Base-by-base conservation (phyloP, 1,140 invertebrate species). In the Ridgeia piscesae region DNA sequence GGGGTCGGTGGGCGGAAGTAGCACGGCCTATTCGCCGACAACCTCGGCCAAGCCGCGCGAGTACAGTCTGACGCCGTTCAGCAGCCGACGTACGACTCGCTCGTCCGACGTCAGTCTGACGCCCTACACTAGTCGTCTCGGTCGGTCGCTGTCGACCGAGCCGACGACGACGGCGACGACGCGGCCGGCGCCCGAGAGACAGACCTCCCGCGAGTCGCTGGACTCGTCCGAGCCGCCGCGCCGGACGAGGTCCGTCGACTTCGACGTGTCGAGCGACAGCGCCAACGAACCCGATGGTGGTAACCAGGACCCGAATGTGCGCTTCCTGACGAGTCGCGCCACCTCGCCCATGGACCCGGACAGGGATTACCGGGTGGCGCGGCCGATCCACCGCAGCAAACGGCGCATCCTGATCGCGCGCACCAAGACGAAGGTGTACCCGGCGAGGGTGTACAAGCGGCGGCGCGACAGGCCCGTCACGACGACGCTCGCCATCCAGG, bases 391-490 rank as follows among this genome's bases (percentile, higher is more conserved):
- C 34, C 42, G 89, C 89, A 42, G 27, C 31, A 42, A 42, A 11
- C 50, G 92, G 35, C 92, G 92, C 33, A 42, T 92, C 11, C 92
- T 93, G 35, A 91, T 93, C 50, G 89, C 92, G 8, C 35, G 93
- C 0, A 92, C 91, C 88, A 93, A 93, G 89, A 93, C 93, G 33
- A 93, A 93, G 89, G 88, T 48, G 35, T 92, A 93, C 35, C 93
- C 93, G 33, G 91, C 35, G 42, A 90, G 48, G 34, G 91, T 58
- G 35, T 42, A 91, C 35, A 93, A 92, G n/a, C 88, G 92, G 42
- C 35, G 88, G 17, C 35, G 92, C 14, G 91, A 91, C 91, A 42
- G 91, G 91, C 91, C 91, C 34, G 48, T 89, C 21, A 9, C 91
- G 17, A 92, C 50, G 34, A 91, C 92, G 58, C n/a, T 33, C 33